These are phyloP conservation scores for Aphidius colemani DNA, from an alignment of 2,888 invertebrate genomes.

Conservation along the genomic window DNA sequence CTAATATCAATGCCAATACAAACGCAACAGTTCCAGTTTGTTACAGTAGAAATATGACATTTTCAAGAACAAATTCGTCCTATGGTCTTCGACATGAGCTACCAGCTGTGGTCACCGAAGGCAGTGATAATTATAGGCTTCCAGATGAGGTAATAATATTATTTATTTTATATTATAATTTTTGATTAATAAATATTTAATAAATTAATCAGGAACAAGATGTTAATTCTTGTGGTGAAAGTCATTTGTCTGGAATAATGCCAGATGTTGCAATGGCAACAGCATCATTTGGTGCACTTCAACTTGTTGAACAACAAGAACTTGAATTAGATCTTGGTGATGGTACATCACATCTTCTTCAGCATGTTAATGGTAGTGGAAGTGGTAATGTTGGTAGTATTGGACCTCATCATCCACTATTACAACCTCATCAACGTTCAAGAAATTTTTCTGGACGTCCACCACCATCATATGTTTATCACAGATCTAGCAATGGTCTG, in stretches of 20 bases:
- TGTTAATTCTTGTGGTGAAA: constrained; percentile 68
- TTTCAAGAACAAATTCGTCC: constrained; percentile 64
- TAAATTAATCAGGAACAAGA: constrained; percentile 56
- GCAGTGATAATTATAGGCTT: constrained; percentile 61
- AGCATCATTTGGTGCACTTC: constrained; percentile 72
- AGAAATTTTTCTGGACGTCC: constrained; percentile 53
- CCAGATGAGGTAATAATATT: constrained; percentile 53
- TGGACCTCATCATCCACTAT: constrained; percentile 50
- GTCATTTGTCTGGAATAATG: constrained; percentile 81
- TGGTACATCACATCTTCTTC: constrained; percentile 72
- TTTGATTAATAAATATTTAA: not conserved
- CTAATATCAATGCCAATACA: constrained; percentile 45
- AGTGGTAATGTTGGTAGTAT: constrained; percentile 39
- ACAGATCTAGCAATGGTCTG: constrained; percentile 53
- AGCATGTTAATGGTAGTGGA: constrained; percentile 39
- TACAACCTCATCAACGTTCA: constrained; percentile 48
- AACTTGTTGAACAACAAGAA: constrained; percentile 66
- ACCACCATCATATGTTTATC: constrained; percentile 54
- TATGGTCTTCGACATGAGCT: constrained; percentile 65
- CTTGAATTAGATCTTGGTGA: constrained; percentile 86
- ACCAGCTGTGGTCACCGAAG: constrained; percentile 70
- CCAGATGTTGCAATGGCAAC: constrained; percentile 94
- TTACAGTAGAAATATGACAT: constrained; percentile 68
- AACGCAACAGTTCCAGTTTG: constrained; percentile 59
- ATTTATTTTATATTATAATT: constrained; percentile 1